Percentiles rank a stretch among this genome's conserved stretches.
These are phyloP conservation scores for Poecilia velifera DNA, from an alignment of 2,797 vertebrate genomes.

Conservation along the genomic window DNA sequence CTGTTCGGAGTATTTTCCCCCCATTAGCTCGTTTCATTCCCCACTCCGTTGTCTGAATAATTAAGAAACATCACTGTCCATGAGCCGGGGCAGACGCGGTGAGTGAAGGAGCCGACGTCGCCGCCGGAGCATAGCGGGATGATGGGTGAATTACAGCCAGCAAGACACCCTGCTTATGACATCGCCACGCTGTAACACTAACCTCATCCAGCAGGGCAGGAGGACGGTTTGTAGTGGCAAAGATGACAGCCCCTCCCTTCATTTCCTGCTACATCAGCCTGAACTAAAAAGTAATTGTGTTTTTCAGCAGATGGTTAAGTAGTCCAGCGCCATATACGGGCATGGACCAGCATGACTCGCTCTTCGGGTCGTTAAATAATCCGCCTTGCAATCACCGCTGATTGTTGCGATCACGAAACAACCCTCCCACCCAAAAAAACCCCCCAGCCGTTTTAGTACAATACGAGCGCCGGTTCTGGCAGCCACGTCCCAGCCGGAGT, in stretches of 20 bases:
- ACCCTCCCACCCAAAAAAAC: neutral
- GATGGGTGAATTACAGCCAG: constrained; percentile 72
- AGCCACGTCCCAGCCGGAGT: constrained; percentile 25
- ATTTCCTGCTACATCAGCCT: constrained; percentile 52
- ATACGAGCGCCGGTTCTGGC: constrained; percentile 1
- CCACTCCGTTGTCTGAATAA: constrained; percentile 73
- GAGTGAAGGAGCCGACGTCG: constrained; percentile 51
- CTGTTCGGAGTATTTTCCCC: constrained; percentile 68
- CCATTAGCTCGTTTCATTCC: constrained; percentile 67
- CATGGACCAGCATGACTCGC: constrained; percentile 23
- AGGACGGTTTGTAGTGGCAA: constrained; percentile 19
- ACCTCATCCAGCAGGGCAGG: constrained; percentile 46
- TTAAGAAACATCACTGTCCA: constrained; percentile 77
- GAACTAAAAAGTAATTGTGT: constrained; percentile 43
- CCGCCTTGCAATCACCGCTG: constrained; percentile 32
- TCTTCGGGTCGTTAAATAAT: constrained; percentile 42
- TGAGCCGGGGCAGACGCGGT: constrained; percentile 65
- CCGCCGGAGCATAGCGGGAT: constrained; percentile 59
- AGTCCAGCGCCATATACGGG: constrained; percentile 19
- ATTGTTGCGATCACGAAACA: constrained; percentile 28
- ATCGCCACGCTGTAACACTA: constrained; percentile 47
- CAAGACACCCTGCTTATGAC: constrained; percentile 75
- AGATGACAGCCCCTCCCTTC: constrained; percentile 16
- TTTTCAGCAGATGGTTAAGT: constrained; percentile 55
- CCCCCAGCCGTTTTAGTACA: constrained; percentile 8